Evolutionary conservation across 2,797 vertebrate genomes (phyloP).

Genomic region (Macrochelys suwanniensis): DNA sequence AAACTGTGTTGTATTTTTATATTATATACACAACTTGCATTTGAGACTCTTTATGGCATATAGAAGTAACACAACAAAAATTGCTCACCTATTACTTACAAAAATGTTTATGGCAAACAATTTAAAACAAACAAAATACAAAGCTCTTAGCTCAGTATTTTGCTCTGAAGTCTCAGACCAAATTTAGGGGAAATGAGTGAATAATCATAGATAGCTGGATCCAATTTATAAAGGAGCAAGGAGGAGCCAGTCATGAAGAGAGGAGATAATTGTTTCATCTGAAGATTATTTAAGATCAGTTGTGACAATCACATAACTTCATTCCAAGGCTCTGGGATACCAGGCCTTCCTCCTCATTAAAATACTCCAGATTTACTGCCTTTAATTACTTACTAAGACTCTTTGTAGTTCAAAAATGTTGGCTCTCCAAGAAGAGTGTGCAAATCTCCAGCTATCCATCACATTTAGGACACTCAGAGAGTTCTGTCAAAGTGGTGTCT

Average conservation of each 20-base stretch:
- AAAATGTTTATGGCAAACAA: not conserved
- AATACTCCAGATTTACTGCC: constrained; percentile 48
- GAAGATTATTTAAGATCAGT: constrained; percentile 31
- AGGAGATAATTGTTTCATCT: not conserved
- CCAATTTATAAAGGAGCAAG: not conserved
- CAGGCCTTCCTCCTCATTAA: constrained; percentile 14
- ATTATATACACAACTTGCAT: not conserved
- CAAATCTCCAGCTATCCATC: not conserved
- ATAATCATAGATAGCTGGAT: not conserved
- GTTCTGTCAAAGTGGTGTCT: not conserved
- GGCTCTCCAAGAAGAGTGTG: not conserved
- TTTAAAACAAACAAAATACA: not conserved
- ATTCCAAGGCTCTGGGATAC: constrained; percentile 42
- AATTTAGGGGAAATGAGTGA: constrained; percentile 13
- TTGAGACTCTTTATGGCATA: not conserved
- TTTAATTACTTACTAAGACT: constrained; percentile 45
- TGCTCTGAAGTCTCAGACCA: constrained; percentile 1
- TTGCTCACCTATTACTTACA: not conserved
- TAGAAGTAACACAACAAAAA: not conserved
- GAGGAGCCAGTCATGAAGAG: constrained; percentile 34
- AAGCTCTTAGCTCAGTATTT: not conserved
- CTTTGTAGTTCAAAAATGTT: constrained; percentile 34
- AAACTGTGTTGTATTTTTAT: not conserved
- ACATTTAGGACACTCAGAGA: not conserved
- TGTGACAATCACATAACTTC: constrained; percentile 10